A percentile compares a stretch with the other conserved stretches of the same genome.
phyloP scores from a whole-genome alignment of 92 coral and sea anemone species.

The Palythoa caribaeorum region DNA sequence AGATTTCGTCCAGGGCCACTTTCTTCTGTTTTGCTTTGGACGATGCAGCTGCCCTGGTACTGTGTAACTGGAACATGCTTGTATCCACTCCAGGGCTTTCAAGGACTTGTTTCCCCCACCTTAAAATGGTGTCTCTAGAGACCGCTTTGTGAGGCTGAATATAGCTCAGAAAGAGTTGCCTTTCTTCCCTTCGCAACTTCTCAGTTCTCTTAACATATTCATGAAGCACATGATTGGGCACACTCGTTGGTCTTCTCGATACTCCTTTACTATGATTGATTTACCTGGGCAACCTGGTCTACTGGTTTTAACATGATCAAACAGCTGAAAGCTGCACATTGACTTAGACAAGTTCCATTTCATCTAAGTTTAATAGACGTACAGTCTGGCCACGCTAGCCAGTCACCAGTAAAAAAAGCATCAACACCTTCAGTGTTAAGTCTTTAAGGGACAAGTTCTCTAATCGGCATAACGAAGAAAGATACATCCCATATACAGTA shows the following conservation, averaged over 20 bases:
- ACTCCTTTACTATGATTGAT: constrained; percentile 53
- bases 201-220: constrained; percentile 60
- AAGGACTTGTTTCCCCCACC: constrained; percentile 66
- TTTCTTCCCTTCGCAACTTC: constrained; percentile 59
- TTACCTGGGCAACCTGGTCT: constrained; percentile 54
- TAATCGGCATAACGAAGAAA: constrained; percentile 53
- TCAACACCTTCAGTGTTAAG: constrained; percentile 58
- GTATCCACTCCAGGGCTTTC: constrained; percentile 62
- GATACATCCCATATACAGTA: constrained; percentile 73
- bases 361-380: constrained; percentile 61
- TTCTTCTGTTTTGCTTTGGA: constrained; percentile 60
- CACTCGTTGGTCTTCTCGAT: constrained; percentile 53
- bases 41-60: constrained; percentile 72
- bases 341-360: constrained; percentile 58
- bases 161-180: constrained; percentile 61
- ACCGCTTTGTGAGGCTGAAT: constrained; percentile 68
- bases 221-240: constrained; percentile 60
- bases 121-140: constrained; percentile 67
- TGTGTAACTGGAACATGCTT: constrained; percentile 59
- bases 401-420: constrained; percentile 64
- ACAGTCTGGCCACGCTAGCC: constrained; percentile 69
- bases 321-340: constrained; percentile 54
- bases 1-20: constrained; percentile 61
- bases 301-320: constrained; percentile 72
- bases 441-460: constrained; percentile 54